Conservation (phyloP, 2,113 vertebrate species). For the Coracopsis vasa region DNA sequence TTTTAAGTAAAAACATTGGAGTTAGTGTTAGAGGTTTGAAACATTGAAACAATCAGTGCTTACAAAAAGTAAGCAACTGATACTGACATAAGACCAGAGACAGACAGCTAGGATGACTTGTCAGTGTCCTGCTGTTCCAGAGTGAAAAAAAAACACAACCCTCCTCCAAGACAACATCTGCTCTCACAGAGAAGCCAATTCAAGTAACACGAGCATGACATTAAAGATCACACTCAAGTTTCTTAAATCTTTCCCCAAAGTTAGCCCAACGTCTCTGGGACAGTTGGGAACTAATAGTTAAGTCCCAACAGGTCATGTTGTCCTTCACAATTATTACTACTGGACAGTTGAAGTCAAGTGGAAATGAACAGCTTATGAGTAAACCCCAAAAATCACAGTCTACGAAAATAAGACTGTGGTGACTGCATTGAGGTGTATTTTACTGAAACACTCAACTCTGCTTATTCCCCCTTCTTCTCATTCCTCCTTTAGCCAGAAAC, state of each 20-base stretch:
- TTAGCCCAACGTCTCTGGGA: background rate
- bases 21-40: background rate
- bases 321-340: background rate
- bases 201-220: fast-evolving
- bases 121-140: background rate
- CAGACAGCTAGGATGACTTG: background rate
- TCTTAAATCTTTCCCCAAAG: background rate
- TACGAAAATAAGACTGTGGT: background rate
- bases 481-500: background rate
- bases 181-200: background rate
- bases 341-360: background rate
- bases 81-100: background rate
- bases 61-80: background rate
- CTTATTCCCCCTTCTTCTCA: background rate
- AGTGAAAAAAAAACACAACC: background rate
- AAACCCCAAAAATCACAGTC: background rate
- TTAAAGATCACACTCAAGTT: background rate
- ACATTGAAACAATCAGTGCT: background rate
- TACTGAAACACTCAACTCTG: background rate
- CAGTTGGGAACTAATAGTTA: background rate
- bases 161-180: background rate
- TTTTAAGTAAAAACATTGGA: background rate
- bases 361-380: background rate
- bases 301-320: background rate
- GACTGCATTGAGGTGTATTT: background rate